Evolutionary conservation across 37 sponge, comb jelly and placozoan genomes (phyloP), one percentile per base, ranked within the genome.

Genomic region (Cladorhizidae sp.): DNA sequence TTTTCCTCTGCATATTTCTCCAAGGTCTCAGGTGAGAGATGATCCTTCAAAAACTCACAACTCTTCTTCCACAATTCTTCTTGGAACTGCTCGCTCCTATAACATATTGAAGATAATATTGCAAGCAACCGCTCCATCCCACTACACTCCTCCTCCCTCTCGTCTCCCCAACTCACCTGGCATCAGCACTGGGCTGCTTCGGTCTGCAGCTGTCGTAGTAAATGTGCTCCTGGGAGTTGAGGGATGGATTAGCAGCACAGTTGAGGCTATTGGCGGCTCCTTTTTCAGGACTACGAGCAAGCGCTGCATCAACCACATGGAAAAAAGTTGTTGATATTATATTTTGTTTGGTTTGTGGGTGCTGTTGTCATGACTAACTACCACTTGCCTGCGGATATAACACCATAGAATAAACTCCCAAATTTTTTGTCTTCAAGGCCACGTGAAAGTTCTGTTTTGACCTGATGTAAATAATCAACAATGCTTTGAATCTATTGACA

Each of bases 221-320:
- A 36, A 64, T 23, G 31, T 55, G 71, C n/a, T 85, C 64, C 67
- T 82, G 72, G 18, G 72, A 80, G 57, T 93, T 93, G 38, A 93
- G 83, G 21, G 61, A 74, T 0, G 93, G 89, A 52, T 93, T 88
- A 18, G 82, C 86, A 49, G 93, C 89, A 77, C 89, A 88, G 67
- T 93, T 93, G 37, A 93, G 50, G 22, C 83, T 82, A 35, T 89
- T 88, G 68, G 76, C 72, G 14, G 93, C 89, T 21, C 93, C 93
- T 40, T 77, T 50, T n/a, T 40, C 18, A 32, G 82, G 78, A 58
- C 41, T 70, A 43, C 92, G 59, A 3, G 41, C 64, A 22, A 75
- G 2, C 0, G 33, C 85, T 76, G 43, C 23, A 57, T 50, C 1
- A 31, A 71, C 35, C n/a, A n/a, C n/a, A n/a, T n/a, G n/a, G n/a